Evolutionary conservation across 2,888 invertebrate species (phyloP).

Genomic region (Elgonia sp.): DNA sequence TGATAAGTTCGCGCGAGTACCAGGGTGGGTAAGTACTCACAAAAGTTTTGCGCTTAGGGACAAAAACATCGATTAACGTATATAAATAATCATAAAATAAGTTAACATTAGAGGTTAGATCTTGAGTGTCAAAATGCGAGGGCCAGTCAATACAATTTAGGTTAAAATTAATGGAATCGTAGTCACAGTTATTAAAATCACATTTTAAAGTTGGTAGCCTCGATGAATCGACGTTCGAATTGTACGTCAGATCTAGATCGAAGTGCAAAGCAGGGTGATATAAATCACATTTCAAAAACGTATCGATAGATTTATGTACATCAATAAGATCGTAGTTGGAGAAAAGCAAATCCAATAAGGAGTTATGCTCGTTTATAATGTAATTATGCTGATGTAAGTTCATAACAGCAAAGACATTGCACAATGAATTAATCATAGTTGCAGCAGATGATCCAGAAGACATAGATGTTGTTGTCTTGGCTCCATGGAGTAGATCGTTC

Average conservation of each 20-base stretch:
- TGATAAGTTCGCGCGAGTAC: neutral
- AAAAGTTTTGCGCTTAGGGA: neutral
- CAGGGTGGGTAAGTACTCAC: conserved; percentile 10
- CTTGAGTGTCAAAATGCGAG: neutral
- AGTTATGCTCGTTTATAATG: neutral
- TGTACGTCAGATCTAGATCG: neutral
- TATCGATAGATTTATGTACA: neutral
- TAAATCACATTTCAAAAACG: neutral
- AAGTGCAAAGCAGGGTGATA: neutral
- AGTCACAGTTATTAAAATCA: conserved; percentile 11
- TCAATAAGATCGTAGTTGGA: neutral
- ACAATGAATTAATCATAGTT: no score
- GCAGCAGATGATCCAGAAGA: no score
- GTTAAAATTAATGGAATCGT: neutral
- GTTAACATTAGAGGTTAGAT: neutral
- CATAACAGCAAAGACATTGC: neutral
- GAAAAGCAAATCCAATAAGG: neutral
- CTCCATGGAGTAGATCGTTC: neutral
- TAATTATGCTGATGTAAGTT: neutral
- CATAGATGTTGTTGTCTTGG: no score
- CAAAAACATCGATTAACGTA: neutral
- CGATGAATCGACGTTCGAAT: no score
- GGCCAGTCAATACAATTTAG: conserved; percentile 4
- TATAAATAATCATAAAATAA: neutral
- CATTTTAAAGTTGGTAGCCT: no score